Evolutionary conservation across 2,113 vertebrate species (phyloP), one percentile per base, ranked within the genome.

Genomic region (Junco hyemalis): DNA sequence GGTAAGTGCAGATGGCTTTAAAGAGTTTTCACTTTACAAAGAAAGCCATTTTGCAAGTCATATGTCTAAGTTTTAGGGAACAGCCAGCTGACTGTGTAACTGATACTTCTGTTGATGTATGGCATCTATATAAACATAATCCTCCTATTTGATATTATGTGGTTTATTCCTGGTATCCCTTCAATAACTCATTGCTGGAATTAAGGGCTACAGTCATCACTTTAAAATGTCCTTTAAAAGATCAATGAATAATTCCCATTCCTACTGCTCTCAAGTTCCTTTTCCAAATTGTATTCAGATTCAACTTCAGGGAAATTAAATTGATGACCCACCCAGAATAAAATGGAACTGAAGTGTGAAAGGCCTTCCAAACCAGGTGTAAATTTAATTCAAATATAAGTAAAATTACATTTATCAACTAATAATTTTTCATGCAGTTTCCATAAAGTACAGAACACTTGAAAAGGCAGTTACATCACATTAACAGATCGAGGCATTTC

Each of bases 261-360:
- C n/a, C 29, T 47, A 57, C 25, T 82, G 33, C 21, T 73, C 33
- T 69, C 28, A 40, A 53, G 7, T 60, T 84, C n/a, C 42, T 96
- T 95, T 84, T 74, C 36, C 36, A 85, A 89, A 72, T 26, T 69
- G 12, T 56, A 68, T 29, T 87, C 53, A 76, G 18, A 29, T 85
- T 81, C 54, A 93, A 16, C 11, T 71, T 85, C 54, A 87, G 26
- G 47, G 54, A 92, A 92, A 50, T 72, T 45, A 72, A 93, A 88
- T 20, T 85, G 63, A 92, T 42, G 45, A 82, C 8, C 18, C 17
- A 64, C 7, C 8, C 19, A 48, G 23, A 72, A 24, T 33, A 72
- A 92, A 85, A 91, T 45, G 42, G 45, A 96, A 65, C 50, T 66
- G 26, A 91, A 87, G 22, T 57, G 33, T 65, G 47, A 85, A 95